Conservation (phyloP, 2,113 vertebrate genomes). For the Balaeniceps rex region DNA sequence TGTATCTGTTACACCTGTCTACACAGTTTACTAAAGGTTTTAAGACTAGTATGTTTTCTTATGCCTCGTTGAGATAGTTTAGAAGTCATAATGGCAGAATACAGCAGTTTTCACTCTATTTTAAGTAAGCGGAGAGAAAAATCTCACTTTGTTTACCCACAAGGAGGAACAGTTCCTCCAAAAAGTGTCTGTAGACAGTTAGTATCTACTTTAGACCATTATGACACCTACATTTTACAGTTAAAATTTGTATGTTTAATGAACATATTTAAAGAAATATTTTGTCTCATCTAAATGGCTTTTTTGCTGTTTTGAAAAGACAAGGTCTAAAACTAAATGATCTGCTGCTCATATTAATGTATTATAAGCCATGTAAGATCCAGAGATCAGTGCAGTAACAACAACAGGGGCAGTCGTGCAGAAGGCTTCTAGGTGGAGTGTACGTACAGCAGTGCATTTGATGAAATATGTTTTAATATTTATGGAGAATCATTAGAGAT, state of each 20-base stretch:
- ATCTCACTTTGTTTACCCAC: not conserved
- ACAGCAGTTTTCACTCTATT: not conserved
- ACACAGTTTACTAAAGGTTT: not conserved
- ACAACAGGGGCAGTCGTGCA: not conserved
- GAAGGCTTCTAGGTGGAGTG: not conserved
- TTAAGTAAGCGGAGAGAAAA: not conserved
- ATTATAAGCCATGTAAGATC: not conserved
- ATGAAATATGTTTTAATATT: not conserved
- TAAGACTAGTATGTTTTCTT: not conserved
- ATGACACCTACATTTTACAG: not conserved
- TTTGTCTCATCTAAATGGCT: not conserved
- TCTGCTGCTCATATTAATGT: not conserved
- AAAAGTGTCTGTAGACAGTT: not conserved
- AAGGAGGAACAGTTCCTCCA: not conserved
- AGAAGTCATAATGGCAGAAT: not conserved
- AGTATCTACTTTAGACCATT: not conserved
- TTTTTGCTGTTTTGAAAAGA: not conserved
- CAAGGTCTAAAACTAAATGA: not conserved
- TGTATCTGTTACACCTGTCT: not conserved
- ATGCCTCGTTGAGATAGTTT: not conserved
- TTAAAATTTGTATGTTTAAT: not conserved
- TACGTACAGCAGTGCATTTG: not conserved
- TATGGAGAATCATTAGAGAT: not conserved
- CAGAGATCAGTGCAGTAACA: not conserved
- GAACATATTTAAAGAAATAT: not conserved